Conservation (phyloP, 2,888 invertebrate species). For the Mesopsocus fuscifrons region DNA sequence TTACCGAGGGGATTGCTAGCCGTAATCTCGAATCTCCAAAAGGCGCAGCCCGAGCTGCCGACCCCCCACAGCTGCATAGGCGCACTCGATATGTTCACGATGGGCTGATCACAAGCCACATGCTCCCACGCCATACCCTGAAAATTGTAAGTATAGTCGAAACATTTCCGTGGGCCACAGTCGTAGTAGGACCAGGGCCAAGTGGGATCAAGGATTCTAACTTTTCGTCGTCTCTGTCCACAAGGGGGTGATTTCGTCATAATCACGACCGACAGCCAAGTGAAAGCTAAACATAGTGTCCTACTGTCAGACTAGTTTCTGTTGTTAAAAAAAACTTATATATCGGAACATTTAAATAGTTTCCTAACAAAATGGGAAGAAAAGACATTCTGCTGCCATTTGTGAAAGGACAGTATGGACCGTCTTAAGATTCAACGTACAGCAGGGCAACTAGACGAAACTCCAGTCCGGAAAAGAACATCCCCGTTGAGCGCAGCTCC, state of each 20-base stretch:
- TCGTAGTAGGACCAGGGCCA: too few relatives aligned
- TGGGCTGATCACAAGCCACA: slow-evolving; percentile 58
- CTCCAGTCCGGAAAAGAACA: slow-evolving; percentile 62
- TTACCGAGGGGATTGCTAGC: slow-evolving; percentile 40
- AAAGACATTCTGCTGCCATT: too few relatives aligned
- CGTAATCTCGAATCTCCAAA: slow-evolving; percentile 57
- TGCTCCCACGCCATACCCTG: slow-evolving; percentile 65
- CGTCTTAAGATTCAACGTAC: too few relatives aligned
- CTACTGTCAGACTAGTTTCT: too few relatives aligned
- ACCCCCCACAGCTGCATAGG: slow-evolving; percentile 65
- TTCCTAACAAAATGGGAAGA: background rate
- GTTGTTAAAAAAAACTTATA: slow-evolving; percentile 9
- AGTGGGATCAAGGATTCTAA: too few relatives aligned
- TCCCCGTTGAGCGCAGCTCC: slow-evolving; percentile 74
- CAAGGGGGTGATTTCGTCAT: too few relatives aligned
- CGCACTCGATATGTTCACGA: slow-evolving; percentile 55
- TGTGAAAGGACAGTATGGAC: too few relatives aligned
- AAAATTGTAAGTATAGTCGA: too few relatives aligned
- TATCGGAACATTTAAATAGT: slow-evolving; percentile 4
- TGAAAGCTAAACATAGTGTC: slow-evolving; percentile 13
- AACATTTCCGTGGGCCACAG: too few relatives aligned
- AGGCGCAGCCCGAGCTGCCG: slow-evolving; percentile 69
- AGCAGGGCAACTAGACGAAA: slow-evolving; percentile 43
- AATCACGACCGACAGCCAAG: too few relatives aligned
- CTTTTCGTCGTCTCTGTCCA: too few relatives aligned